A percentile compares a stretch with the other conserved stretches of the same genome.
Conservation (phyloP, 2,113 vertebrate genomes). For the Eurypyga helias region DNA sequence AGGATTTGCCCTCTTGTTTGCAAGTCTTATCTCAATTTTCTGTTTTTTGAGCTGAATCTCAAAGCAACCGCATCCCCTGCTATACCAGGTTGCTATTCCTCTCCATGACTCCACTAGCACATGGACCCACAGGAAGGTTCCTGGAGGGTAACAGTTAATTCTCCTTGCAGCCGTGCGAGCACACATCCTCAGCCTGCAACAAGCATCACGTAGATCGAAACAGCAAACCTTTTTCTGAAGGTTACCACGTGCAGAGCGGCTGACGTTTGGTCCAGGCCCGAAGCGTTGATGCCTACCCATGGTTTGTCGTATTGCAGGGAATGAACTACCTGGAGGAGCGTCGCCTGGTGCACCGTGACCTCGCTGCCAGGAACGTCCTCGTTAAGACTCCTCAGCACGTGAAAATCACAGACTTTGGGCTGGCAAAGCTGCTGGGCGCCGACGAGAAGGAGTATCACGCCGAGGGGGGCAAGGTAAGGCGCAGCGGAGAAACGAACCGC, state of each 20-base stretch:
- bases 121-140: background rate
- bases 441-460: constrained; percentile 93
- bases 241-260: fast-evolving
- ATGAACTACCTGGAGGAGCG: constrained; percentile 95
- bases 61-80: background rate
- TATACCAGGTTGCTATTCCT: background rate
- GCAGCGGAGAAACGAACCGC: fast-evolving
- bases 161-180: background rate
- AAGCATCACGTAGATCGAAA: background rate
- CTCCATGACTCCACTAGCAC: background rate
- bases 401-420: constrained; percentile 94
- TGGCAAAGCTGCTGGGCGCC: constrained; percentile 89
- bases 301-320: constrained; percentile 74
- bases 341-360: constrained; percentile 93
- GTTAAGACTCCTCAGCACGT: constrained; percentile 92
- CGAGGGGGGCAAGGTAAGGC: constrained; percentile 89
- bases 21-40: background rate
- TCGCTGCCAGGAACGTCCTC: constrained; percentile 93
- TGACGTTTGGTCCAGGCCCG: background rate
- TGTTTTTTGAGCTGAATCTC: background rate
- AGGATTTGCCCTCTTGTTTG: background rate
- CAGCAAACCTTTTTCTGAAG: background rate
- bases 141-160: background rate
- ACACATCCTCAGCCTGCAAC: background rate
- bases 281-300: background rate